Evolutionary conservation across 2,113 vertebrate species (phyloP).

Genomic region (Saguinus midas): DNA sequence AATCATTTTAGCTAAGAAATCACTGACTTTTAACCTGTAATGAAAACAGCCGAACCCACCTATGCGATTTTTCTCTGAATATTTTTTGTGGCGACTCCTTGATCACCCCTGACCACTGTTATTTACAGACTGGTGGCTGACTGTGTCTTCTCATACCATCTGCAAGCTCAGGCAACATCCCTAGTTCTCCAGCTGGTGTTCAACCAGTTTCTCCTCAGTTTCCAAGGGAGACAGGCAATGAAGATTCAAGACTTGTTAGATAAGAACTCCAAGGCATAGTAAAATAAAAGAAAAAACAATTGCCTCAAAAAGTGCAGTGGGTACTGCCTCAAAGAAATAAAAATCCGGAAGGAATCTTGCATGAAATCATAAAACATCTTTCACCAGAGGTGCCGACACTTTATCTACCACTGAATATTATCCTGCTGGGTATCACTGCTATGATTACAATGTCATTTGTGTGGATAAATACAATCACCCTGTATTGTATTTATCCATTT

Average conservation of each 20-base stretch:
- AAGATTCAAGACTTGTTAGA: not conserved
- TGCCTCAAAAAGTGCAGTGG: not conserved
- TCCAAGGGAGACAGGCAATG: not conserved
- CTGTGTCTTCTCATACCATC: not conserved
- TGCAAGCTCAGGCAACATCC: not conserved
- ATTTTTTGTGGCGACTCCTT: not conserved
- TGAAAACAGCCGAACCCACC: not conserved
- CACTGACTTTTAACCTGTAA: slow-evolving; percentile 5
- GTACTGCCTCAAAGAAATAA: not conserved
- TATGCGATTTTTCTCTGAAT: not conserved
- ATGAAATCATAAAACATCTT: not conserved
- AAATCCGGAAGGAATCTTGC: not conserved
- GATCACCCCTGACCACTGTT: not conserved
- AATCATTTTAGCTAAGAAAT: not conserved
- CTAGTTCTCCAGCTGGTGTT: not conserved
- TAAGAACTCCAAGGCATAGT: not conserved
- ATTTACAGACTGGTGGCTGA: not conserved
- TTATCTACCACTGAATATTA: slow-evolving; percentile 28
- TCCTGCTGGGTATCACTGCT: slow-evolving; percentile 55
- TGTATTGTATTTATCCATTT: slow-evolving; percentile 56
- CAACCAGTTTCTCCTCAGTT: not conserved
- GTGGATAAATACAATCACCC: not conserved
- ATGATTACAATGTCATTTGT: slow-evolving; percentile 52
- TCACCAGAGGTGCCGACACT: not conserved
- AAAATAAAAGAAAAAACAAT: not conserved